These are phyloP conservation scores for Agraylea sexmaculata DNA, from an alignment of 1,140 invertebrate species.

Conservation along the genomic window DNA sequence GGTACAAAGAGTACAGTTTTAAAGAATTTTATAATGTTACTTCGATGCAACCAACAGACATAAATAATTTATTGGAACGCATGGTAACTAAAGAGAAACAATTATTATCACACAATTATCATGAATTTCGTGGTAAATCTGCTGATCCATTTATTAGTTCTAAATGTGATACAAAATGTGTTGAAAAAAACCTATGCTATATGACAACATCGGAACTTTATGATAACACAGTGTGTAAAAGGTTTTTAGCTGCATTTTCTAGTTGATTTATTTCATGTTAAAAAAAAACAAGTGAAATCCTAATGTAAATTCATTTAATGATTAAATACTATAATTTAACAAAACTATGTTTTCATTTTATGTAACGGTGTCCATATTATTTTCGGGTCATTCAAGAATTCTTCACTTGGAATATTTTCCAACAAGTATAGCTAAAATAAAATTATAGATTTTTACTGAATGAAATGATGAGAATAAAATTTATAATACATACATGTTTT, in stretches of 20 bases:
- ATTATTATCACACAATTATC: conserved; percentile 32
- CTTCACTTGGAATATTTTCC: conserved; percentile 30
- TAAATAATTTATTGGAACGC: conserved; percentile 37
- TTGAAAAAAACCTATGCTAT: conserved; percentile 43
- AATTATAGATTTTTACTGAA: conserved; percentile 11
- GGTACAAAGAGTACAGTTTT: conserved; percentile 59
- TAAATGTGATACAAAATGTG: conserved; percentile 44
- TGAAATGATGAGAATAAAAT: conserved; percentile 7
- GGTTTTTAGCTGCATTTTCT: conserved; percentile 26
- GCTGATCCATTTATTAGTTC: conserved; percentile 39
- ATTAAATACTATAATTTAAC: neutral
- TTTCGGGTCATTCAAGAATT: conserved; percentile 29
- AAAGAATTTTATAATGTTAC: conserved; percentile 46
- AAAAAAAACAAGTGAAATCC: neutral
- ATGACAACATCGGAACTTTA: conserved; percentile 43
- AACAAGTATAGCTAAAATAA: conserved; percentile 27
- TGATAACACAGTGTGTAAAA: conserved; percentile 42
- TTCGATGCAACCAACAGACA: conserved; percentile 33
- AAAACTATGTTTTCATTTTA: conserved; percentile 2
- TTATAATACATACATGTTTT: conserved; percentile 45
- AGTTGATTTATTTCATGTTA: too few relatives aligned
- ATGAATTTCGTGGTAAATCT: conserved; percentile 42
- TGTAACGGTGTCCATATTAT: conserved; percentile 28
- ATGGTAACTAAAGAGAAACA: conserved; percentile 35
- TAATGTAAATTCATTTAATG: neutral